These are phyloP conservation scores for Gari tellinella DNA, from an alignment of 2,888 invertebrate species.

Conservation along the genomic window DNA sequence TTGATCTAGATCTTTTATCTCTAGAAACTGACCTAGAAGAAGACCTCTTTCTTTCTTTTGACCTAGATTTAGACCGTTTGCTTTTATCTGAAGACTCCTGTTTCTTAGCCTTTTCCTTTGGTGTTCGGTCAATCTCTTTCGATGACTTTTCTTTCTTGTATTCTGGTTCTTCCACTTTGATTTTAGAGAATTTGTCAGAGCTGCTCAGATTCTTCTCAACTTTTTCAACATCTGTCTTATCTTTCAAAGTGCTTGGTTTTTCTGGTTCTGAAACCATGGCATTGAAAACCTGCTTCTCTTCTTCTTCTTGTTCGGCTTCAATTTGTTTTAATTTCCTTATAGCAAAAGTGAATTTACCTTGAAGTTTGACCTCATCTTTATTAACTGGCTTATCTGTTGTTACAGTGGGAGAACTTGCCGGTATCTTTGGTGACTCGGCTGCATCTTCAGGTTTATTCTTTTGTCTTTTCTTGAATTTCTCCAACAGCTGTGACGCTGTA, in stretches of 20 bases:
- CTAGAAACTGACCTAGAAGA: conserved; percentile 14
- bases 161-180: conserved; percentile 32
- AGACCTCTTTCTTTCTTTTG: conserved; percentile 34
- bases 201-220: conserved; percentile 21
- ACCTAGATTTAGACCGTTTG: conserved; percentile 18
- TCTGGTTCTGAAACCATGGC: conserved; percentile 38
- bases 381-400: conserved; percentile 8
- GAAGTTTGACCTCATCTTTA: neutral
- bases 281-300: conserved; percentile 47
- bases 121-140: neutral
- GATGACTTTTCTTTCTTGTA: neutral
- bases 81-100: conserved; percentile 9
- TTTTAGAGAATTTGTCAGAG: conserved; percentile 12
- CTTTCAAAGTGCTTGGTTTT: conserved; percentile 21
- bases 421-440: conserved; percentile 23
- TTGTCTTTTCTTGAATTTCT: conserved; percentile 58
- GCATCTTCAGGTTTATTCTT: conserved; percentile 27
- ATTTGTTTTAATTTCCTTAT: conserved; percentile 55
- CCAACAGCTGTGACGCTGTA: conserved; percentile 54
- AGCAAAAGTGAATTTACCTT: conserved; percentile 53
- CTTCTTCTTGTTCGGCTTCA: conserved; percentile 59
- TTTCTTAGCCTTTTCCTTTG: conserved; percentile 8
- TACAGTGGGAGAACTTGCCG: conserved; percentile 12
- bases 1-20: conserved; percentile 2
- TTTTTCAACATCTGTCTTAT: conserved; percentile 32